A percentile compares a stretch with the other conserved stretches of the same genome.
Conservation (phyloP, 2,888 invertebrate species). For the Meganola albula region DNA sequence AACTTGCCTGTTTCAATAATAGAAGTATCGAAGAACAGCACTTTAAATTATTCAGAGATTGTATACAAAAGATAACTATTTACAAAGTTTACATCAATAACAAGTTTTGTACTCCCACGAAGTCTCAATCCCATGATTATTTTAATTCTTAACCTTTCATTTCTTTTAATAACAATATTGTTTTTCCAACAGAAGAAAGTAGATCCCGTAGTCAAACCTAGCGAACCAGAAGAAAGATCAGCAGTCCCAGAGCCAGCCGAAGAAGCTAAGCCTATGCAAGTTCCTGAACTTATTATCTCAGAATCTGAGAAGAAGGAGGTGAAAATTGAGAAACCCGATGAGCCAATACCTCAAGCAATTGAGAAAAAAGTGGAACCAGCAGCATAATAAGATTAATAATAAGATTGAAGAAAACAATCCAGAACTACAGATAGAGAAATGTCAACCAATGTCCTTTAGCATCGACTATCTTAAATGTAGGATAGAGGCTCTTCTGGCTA, state of each 20-base stretch:
- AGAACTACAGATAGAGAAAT: slow-evolving; percentile 4
- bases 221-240: slow-evolving; percentile 24
- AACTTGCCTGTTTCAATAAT: too few relatives aligned
- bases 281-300: slow-evolving; percentile 66
- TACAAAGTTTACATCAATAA: too few relatives aligned
- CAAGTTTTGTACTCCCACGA: too few relatives aligned
- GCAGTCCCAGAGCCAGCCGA: slow-evolving; percentile 34
- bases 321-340: slow-evolving; percentile 37
- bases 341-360: slow-evolving; percentile 30
- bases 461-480: not conserved
- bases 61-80: too few relatives aligned
- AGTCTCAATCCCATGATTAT: too few relatives aligned
- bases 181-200: slow-evolving; percentile 35
- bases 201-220: slow-evolving; percentile 36
- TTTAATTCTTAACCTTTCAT: too few relatives aligned
- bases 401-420: not conserved
- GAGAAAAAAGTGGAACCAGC: slow-evolving; percentile 18
- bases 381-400: slow-evolving; percentile 10
- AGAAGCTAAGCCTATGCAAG: slow-evolving; percentile 37
- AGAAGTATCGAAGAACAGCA: too few relatives aligned
- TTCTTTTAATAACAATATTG: too few relatives aligned
- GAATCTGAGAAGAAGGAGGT: slow-evolving; percentile 52
- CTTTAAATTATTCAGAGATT: too few relatives aligned
- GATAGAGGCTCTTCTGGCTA: not conserved
- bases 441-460: not conserved